Evolutionary conservation across 37 sponge, comb jelly and placozoan genomes (phyloP).

Genomic region (Diacarnus erythraeanus): DNA sequence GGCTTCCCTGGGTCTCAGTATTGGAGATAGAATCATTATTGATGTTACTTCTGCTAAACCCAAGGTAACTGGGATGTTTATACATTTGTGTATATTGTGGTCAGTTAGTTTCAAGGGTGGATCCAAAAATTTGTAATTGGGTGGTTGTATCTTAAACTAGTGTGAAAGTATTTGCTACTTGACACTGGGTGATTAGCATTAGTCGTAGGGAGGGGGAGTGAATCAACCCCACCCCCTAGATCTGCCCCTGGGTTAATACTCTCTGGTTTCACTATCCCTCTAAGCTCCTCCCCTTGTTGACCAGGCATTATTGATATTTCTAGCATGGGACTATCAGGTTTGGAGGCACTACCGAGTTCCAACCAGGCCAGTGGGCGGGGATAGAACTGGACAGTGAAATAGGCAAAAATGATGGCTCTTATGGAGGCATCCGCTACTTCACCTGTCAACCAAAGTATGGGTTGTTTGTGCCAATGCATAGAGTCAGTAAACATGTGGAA

Average conservation of each 20-base stretch:
- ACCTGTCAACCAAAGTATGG: constrained; percentile 86
- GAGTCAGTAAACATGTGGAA: constrained; percentile 25
- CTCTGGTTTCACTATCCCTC: background rate
- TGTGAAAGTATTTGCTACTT: too few relatives aligned
- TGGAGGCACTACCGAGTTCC: constrained; percentile 79
- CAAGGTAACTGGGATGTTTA: constrained; percentile 33
- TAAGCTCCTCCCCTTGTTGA: background rate
- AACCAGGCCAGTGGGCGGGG: constrained; percentile 85
- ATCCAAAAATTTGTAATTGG: too few relatives aligned
- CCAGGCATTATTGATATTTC: background rate
- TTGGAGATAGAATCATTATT: constrained; percentile 58
- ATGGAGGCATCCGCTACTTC: constrained; percentile 91
- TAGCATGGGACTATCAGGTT: constrained; percentile 72
- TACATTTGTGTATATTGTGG: background rate
- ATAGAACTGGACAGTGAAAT: constrained; percentile 84
- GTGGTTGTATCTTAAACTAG: too few relatives aligned
- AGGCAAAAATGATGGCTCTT: constrained; percentile 94
- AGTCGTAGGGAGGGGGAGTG: too few relatives aligned
- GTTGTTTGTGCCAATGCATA: constrained; percentile 62
- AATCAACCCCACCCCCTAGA: too few relatives aligned
- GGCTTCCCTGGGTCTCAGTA: constrained; percentile 50
- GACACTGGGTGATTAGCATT: too few relatives aligned
- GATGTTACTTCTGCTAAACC: constrained; percentile 46
- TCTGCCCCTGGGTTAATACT: background rate
- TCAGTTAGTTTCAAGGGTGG: background rate